Evolutionary conservation across 1,140 invertebrate species (phyloP), one percentile per base, ranked within the genome.

Genomic region (Neelides sp.): DNA sequence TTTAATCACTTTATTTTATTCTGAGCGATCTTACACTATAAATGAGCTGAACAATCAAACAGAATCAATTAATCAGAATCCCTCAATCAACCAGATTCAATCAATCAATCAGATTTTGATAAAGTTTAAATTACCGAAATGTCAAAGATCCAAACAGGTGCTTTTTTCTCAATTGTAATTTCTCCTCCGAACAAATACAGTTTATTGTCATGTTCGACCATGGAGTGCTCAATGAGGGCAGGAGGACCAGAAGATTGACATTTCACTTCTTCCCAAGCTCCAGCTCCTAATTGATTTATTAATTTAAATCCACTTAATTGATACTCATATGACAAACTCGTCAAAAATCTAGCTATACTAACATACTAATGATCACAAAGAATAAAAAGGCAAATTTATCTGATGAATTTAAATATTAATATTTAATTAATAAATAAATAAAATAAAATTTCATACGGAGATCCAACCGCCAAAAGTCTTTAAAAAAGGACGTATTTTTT

Each of bases 141-240:
- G 58, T 85, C 79, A 61, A 88, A 85, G 49, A 85, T 78, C 88
- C 88, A 93, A 1, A 92, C 73, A 12, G 87, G 85, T 0, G 85
- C 87, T 66, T 89, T 85, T 35, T 76, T 79, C 28, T 75, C 76
- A 23, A 78, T 75, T 13, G 80, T 80, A 7, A 91, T 75, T 62
- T 90, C 84, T 1, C 88, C 89, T 0, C 89, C 89, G 70, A 92
- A 92, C 30, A 92, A 79, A 62, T 89, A 86, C 24, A 93, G 72
- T 48, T 73, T 73, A 55, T 77, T 75, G 62, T 77, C 76, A 66
- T 82, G 79, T n/a, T 79, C 74, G 5, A 88, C 80, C 32, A 85
- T 79, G 13, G 80, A 79, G 68, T 91, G 86, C 63, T 89, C 86
- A 13, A 48, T 53, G 4, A 59, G 24, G 7, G 43, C 24, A n/a